phyloP scores from a whole-genome alignment of 1,140 invertebrate genomes.

The Macrostomum lignano region DNA sequence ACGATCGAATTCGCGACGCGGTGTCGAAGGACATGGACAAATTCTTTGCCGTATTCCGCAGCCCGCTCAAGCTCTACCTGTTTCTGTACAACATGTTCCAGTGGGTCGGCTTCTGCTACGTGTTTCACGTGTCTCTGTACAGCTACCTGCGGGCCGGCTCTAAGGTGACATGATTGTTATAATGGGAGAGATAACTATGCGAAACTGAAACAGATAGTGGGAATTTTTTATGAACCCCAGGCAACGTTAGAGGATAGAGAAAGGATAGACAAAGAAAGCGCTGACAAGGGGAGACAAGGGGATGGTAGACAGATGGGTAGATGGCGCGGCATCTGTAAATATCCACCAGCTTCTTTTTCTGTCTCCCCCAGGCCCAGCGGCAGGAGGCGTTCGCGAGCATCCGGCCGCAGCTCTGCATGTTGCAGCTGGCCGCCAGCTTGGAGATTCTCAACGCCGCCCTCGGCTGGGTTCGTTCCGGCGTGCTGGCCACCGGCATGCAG shows the following conservation, averaged over 20 bases:
- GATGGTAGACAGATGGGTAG: neutral
- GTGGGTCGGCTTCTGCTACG: constrained; percentile 54
- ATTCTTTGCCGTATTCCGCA: constrained; percentile 31
- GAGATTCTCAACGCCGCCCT: constrained; percentile 65
- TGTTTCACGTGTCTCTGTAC: constrained; percentile 37
- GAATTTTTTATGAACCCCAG: no score
- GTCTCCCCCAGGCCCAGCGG: constrained; percentile 40
- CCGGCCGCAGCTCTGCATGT: constrained; percentile 46
- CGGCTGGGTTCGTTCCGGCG: constrained; percentile 48
- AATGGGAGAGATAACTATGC: no score
- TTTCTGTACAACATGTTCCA: constrained; percentile 65
- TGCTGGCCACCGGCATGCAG: constrained; percentile 32
- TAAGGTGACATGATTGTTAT: no score
- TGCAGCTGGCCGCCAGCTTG: constrained; percentile 48
- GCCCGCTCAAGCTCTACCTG: constrained; percentile 52
- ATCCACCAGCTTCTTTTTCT: constrained; percentile 13
- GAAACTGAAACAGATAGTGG: no score
- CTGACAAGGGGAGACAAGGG: no score
- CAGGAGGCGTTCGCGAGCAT: constrained; percentile 43
- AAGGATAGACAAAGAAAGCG: no score
- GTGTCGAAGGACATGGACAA: no score
- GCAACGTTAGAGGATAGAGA: no score
- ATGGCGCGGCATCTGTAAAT: neutral
- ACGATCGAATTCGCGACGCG: no score
- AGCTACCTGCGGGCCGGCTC: no score